phyloP scores from a whole-genome alignment of 23 tunicate species.

The Phallusia fumigata region DNA sequence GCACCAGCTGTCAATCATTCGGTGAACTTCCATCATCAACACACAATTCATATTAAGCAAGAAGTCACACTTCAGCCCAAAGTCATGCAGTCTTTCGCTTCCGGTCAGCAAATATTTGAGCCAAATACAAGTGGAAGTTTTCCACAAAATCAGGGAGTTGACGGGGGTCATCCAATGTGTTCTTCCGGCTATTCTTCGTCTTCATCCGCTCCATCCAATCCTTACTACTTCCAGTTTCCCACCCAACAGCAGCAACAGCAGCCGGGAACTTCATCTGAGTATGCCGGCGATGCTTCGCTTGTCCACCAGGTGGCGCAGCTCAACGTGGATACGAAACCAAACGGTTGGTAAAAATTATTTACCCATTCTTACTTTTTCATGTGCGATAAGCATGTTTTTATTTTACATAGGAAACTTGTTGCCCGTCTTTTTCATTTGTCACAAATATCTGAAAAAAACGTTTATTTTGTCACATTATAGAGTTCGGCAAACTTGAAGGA shows the following conservation, averaged over 20 bases:
- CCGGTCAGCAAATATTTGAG: conserved; percentile 3
- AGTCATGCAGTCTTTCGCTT: not conserved
- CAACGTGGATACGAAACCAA: not conserved
- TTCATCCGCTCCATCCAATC: not conserved
- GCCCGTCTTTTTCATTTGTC: too few species aligned
- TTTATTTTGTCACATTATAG: too few species aligned
- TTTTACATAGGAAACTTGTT: too few species aligned
- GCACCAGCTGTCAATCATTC: not conserved
- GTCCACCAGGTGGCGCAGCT: not conserved
- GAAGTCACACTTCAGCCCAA: not conserved
- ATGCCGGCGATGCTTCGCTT: not conserved
- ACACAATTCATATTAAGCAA: not conserved
- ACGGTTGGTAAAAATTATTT: conserved; percentile 1
- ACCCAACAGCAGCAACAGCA: not conserved
- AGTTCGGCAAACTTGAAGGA: too few species aligned
- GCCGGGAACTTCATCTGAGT: not conserved
- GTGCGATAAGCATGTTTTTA: too few species aligned
- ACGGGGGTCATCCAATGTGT: not conserved
- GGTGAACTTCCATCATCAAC: not conserved
- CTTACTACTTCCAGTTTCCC: conserved; percentile 9
- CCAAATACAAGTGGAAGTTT: not conserved
- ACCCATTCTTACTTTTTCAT: too few species aligned
- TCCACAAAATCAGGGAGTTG: not conserved
- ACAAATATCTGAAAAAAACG: too few species aligned
- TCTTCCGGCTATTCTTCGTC: not conserved